Evolutionary conservation across 2,113 vertebrate genomes (phyloP).

Genomic region (Nycticryphes semicollaris): DNA sequence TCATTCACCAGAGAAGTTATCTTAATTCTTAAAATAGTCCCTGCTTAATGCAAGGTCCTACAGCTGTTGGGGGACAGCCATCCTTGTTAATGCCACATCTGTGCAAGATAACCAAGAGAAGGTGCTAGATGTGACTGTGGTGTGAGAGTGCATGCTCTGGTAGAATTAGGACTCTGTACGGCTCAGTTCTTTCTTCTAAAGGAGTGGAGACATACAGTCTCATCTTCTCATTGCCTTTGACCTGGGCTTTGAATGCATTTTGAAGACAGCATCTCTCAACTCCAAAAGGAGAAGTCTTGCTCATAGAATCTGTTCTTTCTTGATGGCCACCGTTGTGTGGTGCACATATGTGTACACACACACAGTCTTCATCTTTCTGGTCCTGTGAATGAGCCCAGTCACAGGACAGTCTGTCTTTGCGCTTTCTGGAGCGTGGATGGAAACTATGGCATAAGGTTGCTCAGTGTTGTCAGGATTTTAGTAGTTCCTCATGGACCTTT

Average conservation of each 20-base stretch:
- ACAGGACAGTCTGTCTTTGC: background rate
- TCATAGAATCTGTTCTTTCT: background rate
- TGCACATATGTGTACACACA: too few species aligned
- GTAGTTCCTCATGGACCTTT: background rate
- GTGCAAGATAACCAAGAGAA: background rate
- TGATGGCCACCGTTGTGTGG: accelerated
- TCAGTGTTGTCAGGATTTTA: background rate
- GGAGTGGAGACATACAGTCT: accelerated
- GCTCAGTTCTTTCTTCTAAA: background rate
- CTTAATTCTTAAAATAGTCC: background rate
- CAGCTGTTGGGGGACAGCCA: background rate
- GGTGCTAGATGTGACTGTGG: background rate
- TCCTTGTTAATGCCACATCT: background rate
- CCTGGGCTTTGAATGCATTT: background rate
- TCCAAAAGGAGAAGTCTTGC: background rate
- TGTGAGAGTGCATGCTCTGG: too few species aligned
- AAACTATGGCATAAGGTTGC: background rate
- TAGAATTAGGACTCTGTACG: background rate
- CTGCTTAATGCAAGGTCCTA: background rate
- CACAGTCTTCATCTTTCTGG: background rate
- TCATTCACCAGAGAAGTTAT: background rate
- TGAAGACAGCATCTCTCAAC: background rate
- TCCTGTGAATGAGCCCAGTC: background rate
- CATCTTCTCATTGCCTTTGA: background rate
- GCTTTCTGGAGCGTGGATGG: background rate